Percentiles rank a stretch among this genome's conserved stretches.
These are phyloP conservation scores for Pachyramphus minor DNA, from an alignment of 2,113 vertebrate species.

Conservation along the genomic window DNA sequence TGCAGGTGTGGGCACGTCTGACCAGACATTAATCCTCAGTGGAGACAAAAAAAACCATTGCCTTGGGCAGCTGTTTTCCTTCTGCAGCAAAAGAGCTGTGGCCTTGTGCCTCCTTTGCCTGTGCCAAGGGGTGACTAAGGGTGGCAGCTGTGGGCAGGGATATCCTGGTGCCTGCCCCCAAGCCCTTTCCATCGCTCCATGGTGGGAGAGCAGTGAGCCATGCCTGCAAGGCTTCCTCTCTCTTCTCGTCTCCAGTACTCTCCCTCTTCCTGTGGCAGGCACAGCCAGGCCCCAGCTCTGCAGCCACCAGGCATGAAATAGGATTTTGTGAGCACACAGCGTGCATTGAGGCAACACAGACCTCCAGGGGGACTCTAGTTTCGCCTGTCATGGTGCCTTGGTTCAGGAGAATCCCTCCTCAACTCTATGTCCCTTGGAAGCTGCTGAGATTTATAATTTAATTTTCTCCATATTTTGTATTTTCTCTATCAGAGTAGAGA, in stretches of 20 bases:
- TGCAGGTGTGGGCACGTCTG: not conserved
- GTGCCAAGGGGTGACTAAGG: not conserved
- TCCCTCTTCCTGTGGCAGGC: not conserved
- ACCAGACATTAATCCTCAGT: not conserved
- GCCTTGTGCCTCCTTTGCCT: not conserved
- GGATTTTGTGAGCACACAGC: not conserved
- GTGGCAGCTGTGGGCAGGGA: not conserved
- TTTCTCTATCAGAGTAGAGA: not conserved
- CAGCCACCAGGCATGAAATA: not conserved
- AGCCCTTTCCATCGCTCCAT: not conserved
- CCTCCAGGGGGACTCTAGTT: not conserved
- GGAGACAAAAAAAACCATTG: not conserved
- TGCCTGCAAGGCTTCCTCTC: not conserved
- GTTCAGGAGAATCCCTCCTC: not conserved
- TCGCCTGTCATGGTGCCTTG: fast-evolving
- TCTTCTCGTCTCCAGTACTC: not conserved
- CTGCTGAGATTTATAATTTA: not conserved
- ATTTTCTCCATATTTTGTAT: not conserved
- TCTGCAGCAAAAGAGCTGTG: not conserved
- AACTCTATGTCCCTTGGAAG: not conserved
- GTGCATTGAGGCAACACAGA: not conserved
- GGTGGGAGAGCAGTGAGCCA: not conserved
- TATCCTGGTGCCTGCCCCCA: not conserved
- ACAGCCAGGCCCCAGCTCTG: not conserved
- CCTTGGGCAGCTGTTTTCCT: not conserved